Base-by-base conservation (phyloP, 2,113 vertebrate genomes). In the Alethe diademata region DNA sequence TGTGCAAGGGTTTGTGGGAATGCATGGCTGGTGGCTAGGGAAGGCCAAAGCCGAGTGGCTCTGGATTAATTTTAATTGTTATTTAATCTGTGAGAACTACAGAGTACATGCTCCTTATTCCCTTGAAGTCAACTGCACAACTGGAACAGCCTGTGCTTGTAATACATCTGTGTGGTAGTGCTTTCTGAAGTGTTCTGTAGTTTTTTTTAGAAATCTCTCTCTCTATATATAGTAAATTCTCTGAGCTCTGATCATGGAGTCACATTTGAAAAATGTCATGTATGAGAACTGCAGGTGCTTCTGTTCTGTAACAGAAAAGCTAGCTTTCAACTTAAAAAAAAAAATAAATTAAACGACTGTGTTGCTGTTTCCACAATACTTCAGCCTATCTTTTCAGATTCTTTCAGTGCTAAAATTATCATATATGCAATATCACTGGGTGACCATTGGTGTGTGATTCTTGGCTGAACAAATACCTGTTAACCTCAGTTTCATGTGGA, bases 21-120 rank as follows among this genome's bases (percentile, higher is more conserved):
- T 92, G 16, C 14, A 8, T 96, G 42, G 69, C 95, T 84, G 31
- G 56, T 91, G 61, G 83, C 73, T 93, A 91, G 48, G 73, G 81
- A 95, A 80, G 48, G 40, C 40, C 40, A 67, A 82, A 85, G 40
- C 36, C 69, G 65, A 81, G 66, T 45, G 65, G 24, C 87, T 91
- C 22, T 65, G 74, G 43, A 78, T 89, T 94, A 90, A 78, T 74
- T 87, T 47, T 91, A 82, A 57, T 90, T 61, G 22, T 79, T 71
- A 23, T n/a, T 95, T 96, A 88, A 93, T 64, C n/a, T 88, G 45
- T 57, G 43, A 83, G 75, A 78, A 19, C 43, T 78, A 15, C 6
- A 17, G 80, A n/a, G 5, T 90, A 36, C 3, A 2, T 35, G 24
- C 51, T 75, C 23, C 26, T 81, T 67, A 57, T 75, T 89, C 16